Conservation (phyloP, 2,888 invertebrate species). For the Elegia similella region DNA sequence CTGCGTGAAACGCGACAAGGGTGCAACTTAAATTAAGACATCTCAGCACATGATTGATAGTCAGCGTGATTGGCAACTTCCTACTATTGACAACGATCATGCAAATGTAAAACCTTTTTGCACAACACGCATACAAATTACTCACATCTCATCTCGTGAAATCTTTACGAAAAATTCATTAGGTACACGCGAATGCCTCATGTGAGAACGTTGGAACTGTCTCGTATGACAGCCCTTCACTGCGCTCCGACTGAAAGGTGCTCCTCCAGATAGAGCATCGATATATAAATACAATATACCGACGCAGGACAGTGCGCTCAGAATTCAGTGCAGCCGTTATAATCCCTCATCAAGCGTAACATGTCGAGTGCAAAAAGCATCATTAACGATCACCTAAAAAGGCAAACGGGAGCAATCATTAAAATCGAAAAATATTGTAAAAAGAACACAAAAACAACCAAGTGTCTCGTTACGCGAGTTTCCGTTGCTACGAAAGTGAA, state of each 20-base stretch:
- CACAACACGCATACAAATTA: conserved; percentile 36
- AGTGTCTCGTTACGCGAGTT: conserved; percentile 73
- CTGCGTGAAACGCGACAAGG: conserved; percentile 39
- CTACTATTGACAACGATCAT: conserved; percentile 55
- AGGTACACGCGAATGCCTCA: conserved; percentile 56
- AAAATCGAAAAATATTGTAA: conserved; percentile 74
- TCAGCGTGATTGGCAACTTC: conserved; percentile 66
- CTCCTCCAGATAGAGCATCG: conserved; percentile 40
- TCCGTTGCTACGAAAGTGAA: conserved; percentile 78
- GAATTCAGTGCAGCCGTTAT: conserved; percentile 69
- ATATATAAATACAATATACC: conserved; percentile 2
- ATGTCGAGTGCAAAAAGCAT: conserved; percentile 75
- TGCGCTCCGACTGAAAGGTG: conserved; percentile 51
- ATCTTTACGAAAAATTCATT: conserved; percentile 57
- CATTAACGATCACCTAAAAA: conserved; percentile 79
- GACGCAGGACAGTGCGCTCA: conserved; percentile 40
- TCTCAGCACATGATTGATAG: conserved; percentile 75
- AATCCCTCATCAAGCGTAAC: conserved; percentile 73
- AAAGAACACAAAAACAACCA: conserved; percentile 67
- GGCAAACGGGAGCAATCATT: conserved; percentile 77
- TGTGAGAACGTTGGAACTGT: conserved; percentile 65
- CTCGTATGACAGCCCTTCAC: conserved; percentile 77
- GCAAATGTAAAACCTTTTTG: conserved; percentile 61
- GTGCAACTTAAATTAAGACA: conserved; percentile 72
- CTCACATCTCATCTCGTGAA: conserved; percentile 35